Conservation (phyloP, 2,797 vertebrate species). For the Phrynocephalus vlangalii region DNA sequence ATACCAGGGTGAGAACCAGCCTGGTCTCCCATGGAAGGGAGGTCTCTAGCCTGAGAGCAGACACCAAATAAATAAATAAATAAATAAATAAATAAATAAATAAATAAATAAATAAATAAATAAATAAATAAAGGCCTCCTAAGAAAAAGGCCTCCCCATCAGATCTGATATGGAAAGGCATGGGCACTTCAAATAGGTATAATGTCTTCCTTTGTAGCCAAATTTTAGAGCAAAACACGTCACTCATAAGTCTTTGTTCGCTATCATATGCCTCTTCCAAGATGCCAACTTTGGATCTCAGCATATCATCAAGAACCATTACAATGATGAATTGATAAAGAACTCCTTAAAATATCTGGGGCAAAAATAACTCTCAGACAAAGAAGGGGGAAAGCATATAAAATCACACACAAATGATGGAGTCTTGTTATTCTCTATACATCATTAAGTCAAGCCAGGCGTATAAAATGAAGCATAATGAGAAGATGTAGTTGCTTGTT, state of each 20-base stretch:
- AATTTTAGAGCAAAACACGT: neutral
- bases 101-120: too few species aligned
- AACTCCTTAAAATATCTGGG: conserved; percentile 1
- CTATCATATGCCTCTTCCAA: neutral
- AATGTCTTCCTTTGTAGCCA: too few species aligned
- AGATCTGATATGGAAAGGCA: too few species aligned
- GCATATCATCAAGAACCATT: neutral
- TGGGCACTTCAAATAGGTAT: too few species aligned
- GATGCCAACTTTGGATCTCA: neutral
- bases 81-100: too few species aligned
- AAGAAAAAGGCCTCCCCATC: too few species aligned
- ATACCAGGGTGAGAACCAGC: too few species aligned
- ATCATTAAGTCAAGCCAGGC: conserved; percentile 7
- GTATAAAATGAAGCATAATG: conserved; percentile 23
- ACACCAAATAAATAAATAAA: too few species aligned
- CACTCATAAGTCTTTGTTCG: neutral
- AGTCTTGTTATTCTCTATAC: conserved; percentile 10
- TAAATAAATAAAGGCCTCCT: too few species aligned
- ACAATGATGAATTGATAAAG: neutral
- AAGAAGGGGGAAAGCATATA: conserved; percentile 21
- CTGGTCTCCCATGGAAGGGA: too few species aligned
- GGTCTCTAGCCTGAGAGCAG: too few species aligned
- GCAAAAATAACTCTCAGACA: conserved; percentile 2
- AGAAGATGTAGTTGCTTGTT: neutral
- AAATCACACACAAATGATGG: neutral